phyloP scores from a whole-genome alignment of 37 sponge, comb jelly and placozoan genomes.

The Aphrocallistes beatrix region DNA sequence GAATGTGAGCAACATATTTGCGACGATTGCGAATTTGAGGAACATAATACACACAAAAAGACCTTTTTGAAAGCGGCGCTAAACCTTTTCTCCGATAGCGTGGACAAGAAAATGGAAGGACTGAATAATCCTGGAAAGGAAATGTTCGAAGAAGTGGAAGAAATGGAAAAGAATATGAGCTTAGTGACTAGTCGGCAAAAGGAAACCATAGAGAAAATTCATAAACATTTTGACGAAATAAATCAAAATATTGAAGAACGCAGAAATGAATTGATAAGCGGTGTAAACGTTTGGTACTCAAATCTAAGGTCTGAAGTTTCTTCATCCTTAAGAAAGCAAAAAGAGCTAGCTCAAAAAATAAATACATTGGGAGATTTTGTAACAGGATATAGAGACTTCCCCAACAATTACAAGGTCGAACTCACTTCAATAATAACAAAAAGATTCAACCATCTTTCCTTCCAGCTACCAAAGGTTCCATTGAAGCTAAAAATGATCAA shows the following conservation, averaged over 20 bases:
- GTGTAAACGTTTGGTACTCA: background rate
- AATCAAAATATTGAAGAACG: background rate
- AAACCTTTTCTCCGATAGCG: background rate
- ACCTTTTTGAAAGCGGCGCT: background rate
- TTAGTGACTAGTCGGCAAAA: background rate
- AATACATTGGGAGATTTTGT: background rate
- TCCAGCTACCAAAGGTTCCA: background rate
- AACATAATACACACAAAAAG: background rate
- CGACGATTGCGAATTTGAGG: background rate
- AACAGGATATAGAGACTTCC: background rate
- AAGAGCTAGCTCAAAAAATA: background rate
- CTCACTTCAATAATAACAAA: background rate
- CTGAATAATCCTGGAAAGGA: background rate
- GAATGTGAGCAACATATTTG: background rate
- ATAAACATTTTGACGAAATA: background rate
- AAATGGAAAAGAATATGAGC: background rate
- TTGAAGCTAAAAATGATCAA: background rate
- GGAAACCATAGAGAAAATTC: background rate
- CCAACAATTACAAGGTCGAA: background rate
- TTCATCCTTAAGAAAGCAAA: background rate
- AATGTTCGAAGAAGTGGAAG: background rate
- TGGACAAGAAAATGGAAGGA: background rate
- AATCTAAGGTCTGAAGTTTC: background rate
- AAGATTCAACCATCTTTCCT: background rate
- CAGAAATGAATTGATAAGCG: background rate